Evolutionary conservation across 2,113 vertebrate species (phyloP), one percentile per base, ranked within the genome.

Genomic region (Loxodonta africana): DNA sequence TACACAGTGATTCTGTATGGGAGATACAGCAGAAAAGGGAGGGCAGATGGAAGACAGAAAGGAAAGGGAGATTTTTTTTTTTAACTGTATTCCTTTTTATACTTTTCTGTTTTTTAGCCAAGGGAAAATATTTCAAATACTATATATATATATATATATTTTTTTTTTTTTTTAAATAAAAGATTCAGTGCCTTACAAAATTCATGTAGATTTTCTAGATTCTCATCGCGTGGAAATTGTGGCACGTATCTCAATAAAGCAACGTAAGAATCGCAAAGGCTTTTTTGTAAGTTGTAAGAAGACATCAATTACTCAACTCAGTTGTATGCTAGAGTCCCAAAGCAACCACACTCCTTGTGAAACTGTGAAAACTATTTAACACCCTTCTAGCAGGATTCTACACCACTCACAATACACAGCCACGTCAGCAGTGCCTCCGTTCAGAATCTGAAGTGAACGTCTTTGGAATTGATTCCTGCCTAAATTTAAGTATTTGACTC

Each of bases 301-400:
- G 97, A 97, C 77, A 94, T 94, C 95, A 95, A 83, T 97, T 94
- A 96, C 94, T 97, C 91, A 90, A 21, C 76, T 93, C 81, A 25
- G 87, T 78, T 95, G 93, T 84, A 69, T 57, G 48, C 77, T 93
- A 86, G 87, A 96, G 90, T 33, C 48, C 71, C 95, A 95, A 91
- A 97, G 93, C 95, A 30, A 91, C 8, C 9, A 87, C 95, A 93
- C 91, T 83, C 78, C 84, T 91, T 76, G 67, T n/a, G 81, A 97
- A 97, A 74, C 96, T 97, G 97, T 97, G 97, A 97, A 98, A 96
- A 98, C 88, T 88, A 96, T 90, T 97, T 95, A 96, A 95, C 97
- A 97, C 95, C 95, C 95, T 96, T 96, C 91, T 97, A 86, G 95
- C 81, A 95, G 30, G 88, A 95, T 95, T 95, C 94, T 96, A 77